These are phyloP conservation scores for Drosophila subsilvestris DNA, from an alignment of 2,888 invertebrate genomes.

Conservation along the genomic window DNA sequence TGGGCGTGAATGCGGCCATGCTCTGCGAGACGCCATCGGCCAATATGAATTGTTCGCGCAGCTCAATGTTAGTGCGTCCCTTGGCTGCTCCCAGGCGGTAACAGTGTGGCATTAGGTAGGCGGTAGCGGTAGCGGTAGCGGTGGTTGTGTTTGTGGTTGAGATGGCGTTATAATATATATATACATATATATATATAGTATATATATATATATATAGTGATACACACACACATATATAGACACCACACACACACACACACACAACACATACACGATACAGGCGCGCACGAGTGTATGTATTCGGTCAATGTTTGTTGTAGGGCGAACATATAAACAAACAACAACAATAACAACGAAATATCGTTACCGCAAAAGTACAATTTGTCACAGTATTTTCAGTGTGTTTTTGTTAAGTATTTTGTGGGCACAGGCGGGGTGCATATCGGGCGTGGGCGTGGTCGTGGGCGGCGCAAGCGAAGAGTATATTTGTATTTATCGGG, in stretches of 20 bases:
- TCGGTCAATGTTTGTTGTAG: constrained; percentile 51
- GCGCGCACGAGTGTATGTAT: constrained; percentile 41
- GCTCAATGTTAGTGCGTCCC: constrained; percentile 99
- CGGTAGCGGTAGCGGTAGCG: no score
- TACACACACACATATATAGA: constrained; percentile 18
- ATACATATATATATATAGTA: constrained; percentile 22
- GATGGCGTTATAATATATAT: constrained; percentile 17
- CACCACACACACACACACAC: constrained; percentile 20
- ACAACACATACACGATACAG: constrained; percentile 16
- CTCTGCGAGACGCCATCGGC: constrained; percentile 99
- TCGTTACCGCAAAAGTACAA: constrained; percentile 69
- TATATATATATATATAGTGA: constrained; percentile 18
- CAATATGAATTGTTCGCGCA: constrained; percentile 99
- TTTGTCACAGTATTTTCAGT: constrained; percentile 52
- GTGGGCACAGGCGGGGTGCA: constrained; percentile 67
- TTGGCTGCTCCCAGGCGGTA: constrained; percentile 89
- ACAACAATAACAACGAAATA: constrained; percentile 74
- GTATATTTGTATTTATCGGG: constrained; percentile 83
- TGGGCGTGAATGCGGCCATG: constrained; percentile 99
- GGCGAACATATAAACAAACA: constrained; percentile 67
- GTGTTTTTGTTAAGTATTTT: constrained; percentile 40
- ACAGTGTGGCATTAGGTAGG: constrained; percentile 36
- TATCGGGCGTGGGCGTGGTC: constrained; percentile 65
- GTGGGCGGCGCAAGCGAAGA: constrained; percentile 65
- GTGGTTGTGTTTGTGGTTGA: constrained; percentile 23